Evolutionary conservation across 2,797 vertebrate species (phyloP).

Genomic region (Alfaro cultratus): DNA sequence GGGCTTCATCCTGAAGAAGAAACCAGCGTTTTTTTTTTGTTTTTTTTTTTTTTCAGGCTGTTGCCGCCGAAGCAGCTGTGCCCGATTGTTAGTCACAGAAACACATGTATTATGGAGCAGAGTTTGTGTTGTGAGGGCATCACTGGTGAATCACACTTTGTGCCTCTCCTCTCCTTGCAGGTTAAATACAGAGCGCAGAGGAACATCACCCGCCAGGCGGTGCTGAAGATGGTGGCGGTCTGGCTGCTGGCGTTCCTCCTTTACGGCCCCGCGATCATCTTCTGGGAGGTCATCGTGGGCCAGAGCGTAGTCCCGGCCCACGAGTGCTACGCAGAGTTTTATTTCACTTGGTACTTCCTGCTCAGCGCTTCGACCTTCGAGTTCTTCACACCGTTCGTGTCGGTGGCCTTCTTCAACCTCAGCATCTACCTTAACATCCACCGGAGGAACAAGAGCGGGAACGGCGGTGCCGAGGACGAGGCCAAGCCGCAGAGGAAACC

Average conservation of each 20-base stretch:
- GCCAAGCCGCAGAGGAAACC: slow-evolving; percentile 36
- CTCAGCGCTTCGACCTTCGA: slow-evolving; percentile 94
- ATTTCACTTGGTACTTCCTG: slow-evolving; percentile 98
- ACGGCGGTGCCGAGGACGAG: slow-evolving; percentile 73
- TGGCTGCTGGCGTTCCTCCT: slow-evolving; percentile 95
- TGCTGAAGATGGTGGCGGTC: slow-evolving; percentile 92
- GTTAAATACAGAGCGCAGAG: slow-evolving; percentile 95
- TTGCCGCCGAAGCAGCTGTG: slow-evolving; percentile 42
- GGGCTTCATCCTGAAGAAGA: slow-evolving; percentile 30
- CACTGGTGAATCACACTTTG: slow-evolving; percentile 27
- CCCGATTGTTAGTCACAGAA: slow-evolving; percentile 18
- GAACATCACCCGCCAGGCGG: slow-evolving; percentile 87
- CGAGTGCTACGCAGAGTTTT: slow-evolving; percentile 95
- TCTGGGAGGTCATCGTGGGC: slow-evolving; percentile 90
- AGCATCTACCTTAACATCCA: slow-evolving; percentile 98
- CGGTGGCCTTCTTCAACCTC: slow-evolving; percentile 94
- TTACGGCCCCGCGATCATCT: slow-evolving; percentile 94
- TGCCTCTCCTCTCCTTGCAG: slow-evolving; percentile 70
- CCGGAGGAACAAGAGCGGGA: slow-evolving; percentile 85
- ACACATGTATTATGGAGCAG: slow-evolving; percentile 2
- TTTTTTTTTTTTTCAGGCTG: slow-evolving; percentile 21
- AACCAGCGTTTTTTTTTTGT: background rate
- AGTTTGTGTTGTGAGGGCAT: slow-evolving; percentile 15
- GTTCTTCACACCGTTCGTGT: slow-evolving; percentile 96
- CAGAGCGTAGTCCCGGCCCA: slow-evolving; percentile 86